Evolutionary conservation across 2,113 vertebrate species (phyloP).

Genomic region (Boulengeromyrus knoepffleri): DNA sequence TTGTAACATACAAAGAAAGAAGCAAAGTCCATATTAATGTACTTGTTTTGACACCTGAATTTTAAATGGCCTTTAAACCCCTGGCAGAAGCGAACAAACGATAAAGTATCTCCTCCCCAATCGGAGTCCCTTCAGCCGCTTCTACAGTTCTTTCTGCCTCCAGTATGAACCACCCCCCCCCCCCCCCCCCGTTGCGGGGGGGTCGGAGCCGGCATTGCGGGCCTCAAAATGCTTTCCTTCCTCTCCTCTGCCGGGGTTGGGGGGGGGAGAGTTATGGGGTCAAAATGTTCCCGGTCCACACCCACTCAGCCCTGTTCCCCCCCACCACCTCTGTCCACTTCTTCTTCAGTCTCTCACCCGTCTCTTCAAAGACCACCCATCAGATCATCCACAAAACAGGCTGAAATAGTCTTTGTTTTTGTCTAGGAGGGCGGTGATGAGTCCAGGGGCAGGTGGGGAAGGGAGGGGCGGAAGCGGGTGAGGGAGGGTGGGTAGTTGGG

Average conservation of each 20-base stretch:
- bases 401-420: neutral
- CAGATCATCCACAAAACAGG: neutral
- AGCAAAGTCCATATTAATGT: neutral
- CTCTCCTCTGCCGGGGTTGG: neutral
- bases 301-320: neutral
- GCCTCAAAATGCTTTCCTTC: too few relatives aligned
- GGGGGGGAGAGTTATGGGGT: neutral
- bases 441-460: neutral
- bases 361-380: neutral
- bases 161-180: neutral
- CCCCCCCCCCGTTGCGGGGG: neutral
- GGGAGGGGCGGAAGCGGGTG: slow-evolving; percentile 2
- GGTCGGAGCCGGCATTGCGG: neutral
- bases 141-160: neutral
- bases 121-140: neutral
- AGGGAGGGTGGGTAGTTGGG: neutral
- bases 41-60: slow-evolving; percentile 12
- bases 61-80: neutral
- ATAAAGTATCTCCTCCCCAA: neutral
- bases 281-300: neutral
- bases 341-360: neutral
- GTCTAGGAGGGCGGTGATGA: neutral
- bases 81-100: neutral
- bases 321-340: neutral
- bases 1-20: slow-evolving; percentile 12